Percentiles rank a stretch among this genome's conserved stretches.
Evolutionary conservation across 2,113 vertebrate species (phyloP).

Genomic region (Siphamia tubifer): DNA sequence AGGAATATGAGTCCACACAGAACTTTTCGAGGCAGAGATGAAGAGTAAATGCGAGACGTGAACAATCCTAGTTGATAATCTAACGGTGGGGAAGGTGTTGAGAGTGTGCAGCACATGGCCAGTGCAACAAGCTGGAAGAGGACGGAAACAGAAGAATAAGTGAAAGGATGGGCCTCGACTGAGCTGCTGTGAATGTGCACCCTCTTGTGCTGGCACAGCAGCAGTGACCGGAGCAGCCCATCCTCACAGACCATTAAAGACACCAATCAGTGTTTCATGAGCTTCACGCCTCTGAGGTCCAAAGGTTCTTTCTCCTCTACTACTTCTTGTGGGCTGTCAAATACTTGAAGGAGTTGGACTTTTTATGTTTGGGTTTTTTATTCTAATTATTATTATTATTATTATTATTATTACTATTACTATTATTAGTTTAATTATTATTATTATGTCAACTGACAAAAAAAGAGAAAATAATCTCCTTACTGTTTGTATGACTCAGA

Average conservation of each 20-base stretch:
- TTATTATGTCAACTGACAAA: background rate
- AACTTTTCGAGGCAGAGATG: background rate
- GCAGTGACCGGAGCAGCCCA: constrained; percentile 62
- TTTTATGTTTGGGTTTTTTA: constrained; percentile 9
- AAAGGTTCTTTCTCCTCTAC: background rate
- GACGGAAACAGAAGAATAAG: background rate
- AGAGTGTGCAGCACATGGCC: constrained; percentile 1
- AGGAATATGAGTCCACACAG: background rate
- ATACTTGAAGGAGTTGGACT: constrained; percentile 38
- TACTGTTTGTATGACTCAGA: constrained; percentile 68
- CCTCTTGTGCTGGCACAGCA: constrained; percentile 34
- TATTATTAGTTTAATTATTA: background rate
- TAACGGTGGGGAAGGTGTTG: background rate
- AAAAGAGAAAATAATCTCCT: constrained; percentile 48
- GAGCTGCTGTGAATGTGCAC: constrained; percentile 58
- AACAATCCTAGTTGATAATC: constrained; percentile 30
- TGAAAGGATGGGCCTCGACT: constrained; percentile 38
- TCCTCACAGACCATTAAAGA: background rate
- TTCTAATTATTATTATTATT: too few relatives aligned
- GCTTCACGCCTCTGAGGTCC: constrained; percentile 21
- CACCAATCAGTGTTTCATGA: constrained; percentile 42
- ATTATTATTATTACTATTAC: background rate
- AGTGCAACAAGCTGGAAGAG: constrained; percentile 4
- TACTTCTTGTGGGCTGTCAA: background rate
- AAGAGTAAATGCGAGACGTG: background rate